Conservation (phyloP, 1,140 invertebrate species). For the Dendroctonus valens region DNA sequence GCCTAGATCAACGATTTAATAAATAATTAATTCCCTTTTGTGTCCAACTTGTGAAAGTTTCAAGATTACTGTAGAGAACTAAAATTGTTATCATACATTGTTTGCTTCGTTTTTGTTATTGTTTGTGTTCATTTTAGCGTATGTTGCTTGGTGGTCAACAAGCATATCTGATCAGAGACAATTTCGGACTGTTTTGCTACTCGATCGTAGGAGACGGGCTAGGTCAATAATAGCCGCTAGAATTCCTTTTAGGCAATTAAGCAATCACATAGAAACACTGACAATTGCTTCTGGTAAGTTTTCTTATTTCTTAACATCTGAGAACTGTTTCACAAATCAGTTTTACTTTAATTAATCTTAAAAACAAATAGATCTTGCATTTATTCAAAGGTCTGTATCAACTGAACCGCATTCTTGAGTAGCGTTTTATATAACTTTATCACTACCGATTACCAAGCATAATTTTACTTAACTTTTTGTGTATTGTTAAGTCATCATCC, state of each 20-base stretch:
- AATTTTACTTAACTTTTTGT: too few species aligned
- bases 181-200: constrained; percentile 42
- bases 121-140: constrained; percentile 28
- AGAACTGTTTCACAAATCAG: too few species aligned
- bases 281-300: constrained; percentile 43
- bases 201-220: constrained; percentile 41
- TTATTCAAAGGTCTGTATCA: constrained; percentile 1
- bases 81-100: background rate
- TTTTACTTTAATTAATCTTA: too few species aligned
- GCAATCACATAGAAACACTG: constrained; percentile 44
- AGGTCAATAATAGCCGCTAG: constrained; percentile 23
- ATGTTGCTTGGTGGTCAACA: constrained; percentile 47
- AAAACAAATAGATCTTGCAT: too few species aligned
- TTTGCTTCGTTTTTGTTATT: constrained; percentile 20
- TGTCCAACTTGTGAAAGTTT: too few species aligned
- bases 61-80: too few species aligned
- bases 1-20: too few species aligned
- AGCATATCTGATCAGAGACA: constrained; percentile 43
- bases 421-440: too few species aligned
- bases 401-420: background rate
- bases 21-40: too few species aligned
- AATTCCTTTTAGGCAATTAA: constrained; percentile 35
- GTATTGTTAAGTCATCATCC: too few species aligned
- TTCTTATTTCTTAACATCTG: too few species aligned
- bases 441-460: too few species aligned